phyloP scores from a whole-genome alignment of 2,113 vertebrate species.

The Neotoma lepida region DNA sequence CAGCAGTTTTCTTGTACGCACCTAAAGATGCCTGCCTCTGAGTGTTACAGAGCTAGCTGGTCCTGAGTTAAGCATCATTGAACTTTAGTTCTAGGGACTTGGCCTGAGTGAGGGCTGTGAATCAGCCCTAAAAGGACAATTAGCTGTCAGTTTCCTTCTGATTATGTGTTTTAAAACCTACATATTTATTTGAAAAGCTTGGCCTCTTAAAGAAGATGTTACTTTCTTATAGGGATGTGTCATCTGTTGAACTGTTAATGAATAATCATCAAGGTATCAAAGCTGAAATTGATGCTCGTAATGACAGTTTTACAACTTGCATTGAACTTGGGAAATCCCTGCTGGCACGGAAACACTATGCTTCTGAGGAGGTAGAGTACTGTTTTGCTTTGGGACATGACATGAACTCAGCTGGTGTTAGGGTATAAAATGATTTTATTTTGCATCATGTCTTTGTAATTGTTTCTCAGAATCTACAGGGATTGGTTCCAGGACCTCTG shows the following conservation, averaged over 20 bases:
- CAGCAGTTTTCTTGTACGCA: neutral
- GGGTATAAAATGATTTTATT: neutral
- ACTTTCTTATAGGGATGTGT: slow-evolving; percentile 91
- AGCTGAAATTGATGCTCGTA: slow-evolving; percentile 97
- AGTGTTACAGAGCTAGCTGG: neutral
- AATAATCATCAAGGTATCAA: slow-evolving; percentile 99
- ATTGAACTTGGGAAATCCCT: slow-evolving; percentile 97
- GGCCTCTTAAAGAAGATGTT: slow-evolving; percentile 32
- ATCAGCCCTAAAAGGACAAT: neutral
- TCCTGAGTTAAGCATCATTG: neutral
- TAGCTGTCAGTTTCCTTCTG: neutral
- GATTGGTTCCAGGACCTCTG: neutral
- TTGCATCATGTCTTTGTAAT: neutral
- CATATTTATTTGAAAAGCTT: neutral
- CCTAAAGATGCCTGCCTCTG: neutral
- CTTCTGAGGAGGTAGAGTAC: slow-evolving; percentile 92
- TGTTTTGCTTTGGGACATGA: neutral
- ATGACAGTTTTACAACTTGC: slow-evolving; percentile 96
- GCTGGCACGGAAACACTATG: slow-evolving; percentile 95
- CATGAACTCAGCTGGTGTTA: no score
- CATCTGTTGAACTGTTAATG: slow-evolving; percentile 97
- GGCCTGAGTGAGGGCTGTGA: neutral
- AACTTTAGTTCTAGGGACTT: neutral
- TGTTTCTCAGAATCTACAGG: neutral
- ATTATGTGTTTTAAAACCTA: slow-evolving; percentile 15